phyloP scores from a whole-genome alignment of 2,113 vertebrate species.

The Melozone crissalis region DNA sequence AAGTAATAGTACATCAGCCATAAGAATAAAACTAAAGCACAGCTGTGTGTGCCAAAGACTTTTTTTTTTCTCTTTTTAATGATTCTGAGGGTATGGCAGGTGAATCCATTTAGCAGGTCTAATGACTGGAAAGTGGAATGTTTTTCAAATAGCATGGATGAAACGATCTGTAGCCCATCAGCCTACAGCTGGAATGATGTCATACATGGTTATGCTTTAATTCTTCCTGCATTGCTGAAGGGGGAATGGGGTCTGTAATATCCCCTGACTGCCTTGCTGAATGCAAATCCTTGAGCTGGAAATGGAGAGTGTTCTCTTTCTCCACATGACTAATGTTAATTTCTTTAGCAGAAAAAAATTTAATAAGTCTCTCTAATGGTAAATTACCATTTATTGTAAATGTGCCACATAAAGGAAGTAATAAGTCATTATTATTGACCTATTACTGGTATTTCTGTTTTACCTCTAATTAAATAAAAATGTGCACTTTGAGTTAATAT shows the following conservation, averaged over 20 bases:
- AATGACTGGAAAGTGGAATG: constrained; percentile 73
- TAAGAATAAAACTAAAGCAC: background rate
- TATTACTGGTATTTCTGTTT: constrained; percentile 76
- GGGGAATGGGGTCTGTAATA: constrained; percentile 29
- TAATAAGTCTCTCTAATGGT: constrained; percentile 75
- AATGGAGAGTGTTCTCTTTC: constrained; percentile 63
- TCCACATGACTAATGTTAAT: constrained; percentile 73
- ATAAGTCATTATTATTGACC: constrained; percentile 81
- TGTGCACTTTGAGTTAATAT: constrained; percentile 73
- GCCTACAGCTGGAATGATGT: constrained; percentile 70
- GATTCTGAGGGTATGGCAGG: constrained; percentile 52
- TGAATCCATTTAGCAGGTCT: constrained; percentile 68
- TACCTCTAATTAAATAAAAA: constrained; percentile 80
- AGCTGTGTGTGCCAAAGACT: background rate
- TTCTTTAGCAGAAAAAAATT: constrained; percentile 68
- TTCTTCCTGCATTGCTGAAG: constrained; percentile 72
- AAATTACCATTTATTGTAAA: constrained; percentile 81
- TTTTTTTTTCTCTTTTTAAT: background rate
- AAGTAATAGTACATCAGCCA: background rate
- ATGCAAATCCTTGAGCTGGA: constrained; percentile 67
- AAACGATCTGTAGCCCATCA: constrained; percentile 70
- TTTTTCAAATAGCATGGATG: constrained; percentile 60
- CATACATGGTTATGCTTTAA: constrained; percentile 73
- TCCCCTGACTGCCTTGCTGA: constrained; percentile 59
- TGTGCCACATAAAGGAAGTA: constrained; percentile 79